Evolutionary conservation across 2,113 vertebrate species (phyloP), one percentile per base, ranked within the genome.

Genomic region (Tichodroma muraria): DNA sequence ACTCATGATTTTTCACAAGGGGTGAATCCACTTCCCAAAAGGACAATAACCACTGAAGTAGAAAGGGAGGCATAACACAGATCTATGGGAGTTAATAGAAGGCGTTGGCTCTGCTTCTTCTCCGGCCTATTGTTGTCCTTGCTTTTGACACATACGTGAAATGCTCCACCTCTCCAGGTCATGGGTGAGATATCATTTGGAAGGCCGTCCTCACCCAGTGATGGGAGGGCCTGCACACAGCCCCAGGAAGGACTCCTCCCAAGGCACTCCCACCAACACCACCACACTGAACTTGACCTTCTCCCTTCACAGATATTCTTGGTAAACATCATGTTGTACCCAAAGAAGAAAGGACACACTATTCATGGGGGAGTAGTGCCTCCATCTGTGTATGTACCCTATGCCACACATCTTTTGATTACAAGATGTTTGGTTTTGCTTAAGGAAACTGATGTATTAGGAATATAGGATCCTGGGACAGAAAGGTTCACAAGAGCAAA

Each of bases 321-420:
- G 42, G 63, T 23, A 66, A 88, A 59, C 2, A 0, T 33, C 4
- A 5, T 15, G 18, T 44, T 71, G n/a, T 31, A 66, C 42, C 38
- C 35, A 38, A 81, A 80, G n/a, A 88, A 80, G 64, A 9, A 24
- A 57, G 31, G 25, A 18, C 31, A 16, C 3, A 1, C 2, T 2
- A 30, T 28, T 60, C 49, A 27, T 2, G 2, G n/a, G 10, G 0
- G 0, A 79, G 18, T 20, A 49, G 24, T 47, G 24, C 30, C 66
- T 85, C 57, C 53, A 4, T 44, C 19, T 72, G 22, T 40, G 15
- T 57, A 22, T 0, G 0, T 59, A 28, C 19, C 7, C 0, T 27
- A 3, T 24, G 30, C 65, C 52, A 30, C 47, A 37, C 3, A 23
- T 15, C 15, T 84, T 70, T 35, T 42, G 56, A 71, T 40, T 59